phyloP scores from a whole-genome alignment of 2,797 vertebrate genomes.

The Pempheris klunzingeri region DNA sequence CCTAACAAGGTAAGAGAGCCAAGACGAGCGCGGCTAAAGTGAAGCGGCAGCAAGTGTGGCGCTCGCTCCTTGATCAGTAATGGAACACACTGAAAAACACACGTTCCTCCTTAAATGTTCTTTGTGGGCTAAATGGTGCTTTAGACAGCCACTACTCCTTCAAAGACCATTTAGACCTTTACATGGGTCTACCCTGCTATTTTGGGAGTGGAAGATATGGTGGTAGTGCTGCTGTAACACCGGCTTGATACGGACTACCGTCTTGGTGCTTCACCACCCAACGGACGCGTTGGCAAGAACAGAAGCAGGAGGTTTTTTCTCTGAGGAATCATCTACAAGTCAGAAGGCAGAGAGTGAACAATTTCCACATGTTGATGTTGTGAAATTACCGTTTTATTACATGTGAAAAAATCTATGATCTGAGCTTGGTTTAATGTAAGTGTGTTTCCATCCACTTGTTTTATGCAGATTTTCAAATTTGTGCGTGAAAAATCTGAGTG shows the following conservation, averaged over 20 bases:
- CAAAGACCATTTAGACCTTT: conserved; percentile 16
- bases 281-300: background rate
- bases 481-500: too few species aligned
- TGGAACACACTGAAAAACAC: conserved; percentile 41
- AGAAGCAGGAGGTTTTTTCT: too few species aligned
- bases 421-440: too few species aligned
- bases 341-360: background rate
- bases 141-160: conserved; percentile 28
- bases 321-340: background rate
- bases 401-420: too few species aligned
- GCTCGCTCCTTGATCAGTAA: conserved; percentile 35
- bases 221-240: conserved; percentile 12
- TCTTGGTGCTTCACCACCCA: conserved; percentile 1
- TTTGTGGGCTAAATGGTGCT: conserved; percentile 26
- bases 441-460: too few species aligned
- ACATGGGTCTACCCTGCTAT: conserved; percentile 14
- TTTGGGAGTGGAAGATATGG: conserved; percentile 25
- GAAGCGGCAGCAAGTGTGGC: conserved; percentile 17
- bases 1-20: conserved; percentile 53
- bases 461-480: too few species aligned
- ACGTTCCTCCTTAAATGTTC: conserved; percentile 14
- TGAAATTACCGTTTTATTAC: too few species aligned
- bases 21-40: conserved; percentile 28
- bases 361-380: too few species aligned
- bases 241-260: background rate